Evolutionary conservation across 2,888 invertebrate genomes (phyloP).

Genomic region (Ennomos quercinarius): DNA sequence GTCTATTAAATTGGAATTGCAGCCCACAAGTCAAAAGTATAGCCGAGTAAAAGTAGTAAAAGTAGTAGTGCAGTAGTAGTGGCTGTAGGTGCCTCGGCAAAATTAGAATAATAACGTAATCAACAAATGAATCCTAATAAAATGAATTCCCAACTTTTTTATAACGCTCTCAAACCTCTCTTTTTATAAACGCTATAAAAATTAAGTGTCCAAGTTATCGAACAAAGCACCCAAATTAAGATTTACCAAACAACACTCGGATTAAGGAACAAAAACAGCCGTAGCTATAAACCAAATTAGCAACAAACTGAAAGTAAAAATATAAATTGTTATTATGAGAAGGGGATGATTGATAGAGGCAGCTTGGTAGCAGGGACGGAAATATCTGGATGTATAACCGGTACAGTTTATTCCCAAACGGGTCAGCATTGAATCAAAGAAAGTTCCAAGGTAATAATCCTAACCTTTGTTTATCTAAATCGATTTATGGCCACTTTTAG

Average conservation of each 20-base stretch:
- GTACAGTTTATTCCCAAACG: neutral
- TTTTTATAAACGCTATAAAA: conserved; percentile 33
- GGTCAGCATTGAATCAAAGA: too few relatives aligned
- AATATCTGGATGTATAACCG: neutral
- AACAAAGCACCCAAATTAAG: conserved; percentile 25
- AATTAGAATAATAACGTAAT: too few relatives aligned
- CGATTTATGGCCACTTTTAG: too few relatives aligned
- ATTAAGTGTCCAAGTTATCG: conserved; percentile 31
- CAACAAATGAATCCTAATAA: too few relatives aligned
- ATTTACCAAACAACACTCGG: conserved; percentile 21
- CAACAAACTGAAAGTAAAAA: conserved; percentile 38
- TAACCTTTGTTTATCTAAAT: too few relatives aligned
- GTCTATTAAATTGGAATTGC: too few relatives aligned
- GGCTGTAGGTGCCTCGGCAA: too few relatives aligned
- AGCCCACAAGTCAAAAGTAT: too few relatives aligned
- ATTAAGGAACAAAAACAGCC: conserved; percentile 40
- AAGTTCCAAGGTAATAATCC: too few relatives aligned
- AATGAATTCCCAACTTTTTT: neutral
- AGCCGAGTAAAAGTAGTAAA: too few relatives aligned
- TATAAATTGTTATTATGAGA: conserved; percentile 39
- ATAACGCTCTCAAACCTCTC: conserved; percentile 17
- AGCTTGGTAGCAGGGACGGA: conserved; percentile 15
- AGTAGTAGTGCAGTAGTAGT: too few relatives aligned
- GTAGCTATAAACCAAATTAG: conserved; percentile 49
- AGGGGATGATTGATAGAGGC: conserved; percentile 41